phyloP scores from a whole-genome alignment of 2,888 invertebrate species.

The Epiperipatus broadwayi region DNA sequence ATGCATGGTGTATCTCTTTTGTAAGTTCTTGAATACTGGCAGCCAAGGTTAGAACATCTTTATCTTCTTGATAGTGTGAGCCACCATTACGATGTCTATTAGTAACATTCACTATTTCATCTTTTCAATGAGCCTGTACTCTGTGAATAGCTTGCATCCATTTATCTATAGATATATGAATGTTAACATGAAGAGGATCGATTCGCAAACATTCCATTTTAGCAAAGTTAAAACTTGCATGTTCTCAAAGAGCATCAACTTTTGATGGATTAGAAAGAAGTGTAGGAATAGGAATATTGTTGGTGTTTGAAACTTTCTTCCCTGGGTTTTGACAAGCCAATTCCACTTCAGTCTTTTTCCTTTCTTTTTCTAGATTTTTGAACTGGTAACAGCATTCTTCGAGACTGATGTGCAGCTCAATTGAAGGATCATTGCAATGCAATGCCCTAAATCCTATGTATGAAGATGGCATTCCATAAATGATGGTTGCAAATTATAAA shows the following conservation, averaged over 20 bases:
- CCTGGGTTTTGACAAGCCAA: slow-evolving; percentile 57
- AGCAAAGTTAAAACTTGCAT: slow-evolving; percentile 47
- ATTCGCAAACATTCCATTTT: slow-evolving; percentile 52
- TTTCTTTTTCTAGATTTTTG: no score
- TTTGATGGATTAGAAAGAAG: slow-evolving; percentile 54
- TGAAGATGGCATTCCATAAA: slow-evolving; percentile 17
- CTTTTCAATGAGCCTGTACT: slow-evolving; percentile 48
- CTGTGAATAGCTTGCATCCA: slow-evolving; percentile 51
- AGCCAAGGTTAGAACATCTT: no score
- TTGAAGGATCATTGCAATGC: slow-evolving; percentile 16
- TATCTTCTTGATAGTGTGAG: slow-evolving; percentile 39
- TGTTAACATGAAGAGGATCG: slow-evolving; percentile 43
- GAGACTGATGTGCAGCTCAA: no score
- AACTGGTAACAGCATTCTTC: no score
- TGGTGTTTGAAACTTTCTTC: slow-evolving; percentile 53
- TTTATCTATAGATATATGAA: slow-evolving; percentile 46
- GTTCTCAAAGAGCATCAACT: slow-evolving; percentile 57
- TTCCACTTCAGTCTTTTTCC: slow-evolving; percentile 48
- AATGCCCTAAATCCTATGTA: slow-evolving; percentile 18
- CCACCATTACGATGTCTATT: slow-evolving; percentile 33
- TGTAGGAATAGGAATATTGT: slow-evolving; percentile 52
- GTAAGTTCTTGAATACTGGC: no score
- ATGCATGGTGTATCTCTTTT: no score
- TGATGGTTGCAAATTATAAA: slow-evolving; percentile 18
- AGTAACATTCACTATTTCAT: slow-evolving; percentile 44